Evolutionary conservation across 2,797 vertebrate genomes (phyloP), one percentile per base, ranked within the genome.

Genomic region (Heliangelus exortis): DNA sequence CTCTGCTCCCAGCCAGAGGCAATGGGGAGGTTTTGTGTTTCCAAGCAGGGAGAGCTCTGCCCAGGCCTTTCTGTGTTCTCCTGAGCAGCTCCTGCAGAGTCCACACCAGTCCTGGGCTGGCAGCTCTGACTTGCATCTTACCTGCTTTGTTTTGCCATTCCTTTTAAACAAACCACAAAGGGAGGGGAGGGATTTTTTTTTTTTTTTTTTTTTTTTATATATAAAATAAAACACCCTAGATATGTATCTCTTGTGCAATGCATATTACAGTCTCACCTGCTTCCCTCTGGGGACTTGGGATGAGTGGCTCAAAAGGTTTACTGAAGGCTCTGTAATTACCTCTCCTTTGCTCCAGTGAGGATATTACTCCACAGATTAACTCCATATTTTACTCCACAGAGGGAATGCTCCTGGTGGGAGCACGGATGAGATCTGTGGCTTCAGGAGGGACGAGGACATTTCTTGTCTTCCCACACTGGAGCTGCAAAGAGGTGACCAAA

Each of bases 121-220:
- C 29, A 50, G 54, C 1, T 3, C 31, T 3, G 33, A 12, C n/a
- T 10, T 4, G 63, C 74, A 79, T 75, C 75, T 58, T 2, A 17
- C 48, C 77, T 15, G 25, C 14, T 67, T 84, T 71, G 81, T 81
- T 82, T 54, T 92, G 91, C 82, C 25, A 1, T 50, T 62, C 45
- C 87, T 41, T 55, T 77, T 17, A 29, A 67, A 39, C 19, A 41
- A 69, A 12, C 72, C 66, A 2, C 92, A 65, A 22, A 72, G 85
- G 84, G 43, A 83, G 92, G 89, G 92, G 79, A 79, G 91, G 33
- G 55, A n/a, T 61, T 80, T 90, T 78, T 91, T 41, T 41, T 14
- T 41, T 41, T 41, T 14, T 41, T 41, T 41, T 14, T 41, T 41
- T 12, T 12, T 39, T 39, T 39, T 39, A 12, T 41, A 14, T 14